phyloP scores from a whole-genome alignment of 2,113 vertebrate genomes.

The Acanthisitta chloris region DNA sequence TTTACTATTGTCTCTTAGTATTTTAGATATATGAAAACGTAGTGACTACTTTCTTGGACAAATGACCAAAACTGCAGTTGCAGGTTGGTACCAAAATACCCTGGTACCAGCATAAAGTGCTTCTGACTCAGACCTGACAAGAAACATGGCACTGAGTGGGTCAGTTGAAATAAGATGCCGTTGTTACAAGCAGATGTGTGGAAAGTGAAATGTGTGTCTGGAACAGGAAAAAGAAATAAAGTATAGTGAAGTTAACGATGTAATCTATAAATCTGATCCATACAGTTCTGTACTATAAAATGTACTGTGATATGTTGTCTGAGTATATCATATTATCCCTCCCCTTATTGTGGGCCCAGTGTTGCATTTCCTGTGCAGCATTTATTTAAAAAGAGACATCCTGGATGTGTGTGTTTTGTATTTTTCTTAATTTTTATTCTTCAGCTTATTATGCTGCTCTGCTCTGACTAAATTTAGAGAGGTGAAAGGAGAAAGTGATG shows the following conservation, averaged over 20 bases:
- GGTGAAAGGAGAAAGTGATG: background rate
- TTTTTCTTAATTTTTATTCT: background rate
- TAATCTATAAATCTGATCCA: background rate
- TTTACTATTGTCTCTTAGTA: background rate
- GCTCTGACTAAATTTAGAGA: background rate
- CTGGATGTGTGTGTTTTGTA: background rate
- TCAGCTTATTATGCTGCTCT: background rate
- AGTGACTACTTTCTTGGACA: background rate
- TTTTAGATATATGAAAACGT: background rate
- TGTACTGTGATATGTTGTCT: accelerated
- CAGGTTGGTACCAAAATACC: background rate
- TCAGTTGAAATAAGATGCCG: background rate
- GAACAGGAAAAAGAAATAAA: background rate
- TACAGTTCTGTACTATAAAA: background rate
- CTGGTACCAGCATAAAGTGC: background rate
- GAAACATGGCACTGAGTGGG: background rate
- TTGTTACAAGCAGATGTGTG: background rate
- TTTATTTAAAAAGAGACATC: background rate
- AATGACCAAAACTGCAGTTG: background rate
- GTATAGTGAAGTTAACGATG: background rate
- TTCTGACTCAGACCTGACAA: background rate
- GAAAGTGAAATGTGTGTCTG: background rate
- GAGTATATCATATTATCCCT: background rate
- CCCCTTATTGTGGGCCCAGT: background rate
- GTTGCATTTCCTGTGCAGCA: background rate